phyloP scores from a whole-genome alignment of 2,797 vertebrate genomes.

The Cryptoprocta ferox region DNA sequence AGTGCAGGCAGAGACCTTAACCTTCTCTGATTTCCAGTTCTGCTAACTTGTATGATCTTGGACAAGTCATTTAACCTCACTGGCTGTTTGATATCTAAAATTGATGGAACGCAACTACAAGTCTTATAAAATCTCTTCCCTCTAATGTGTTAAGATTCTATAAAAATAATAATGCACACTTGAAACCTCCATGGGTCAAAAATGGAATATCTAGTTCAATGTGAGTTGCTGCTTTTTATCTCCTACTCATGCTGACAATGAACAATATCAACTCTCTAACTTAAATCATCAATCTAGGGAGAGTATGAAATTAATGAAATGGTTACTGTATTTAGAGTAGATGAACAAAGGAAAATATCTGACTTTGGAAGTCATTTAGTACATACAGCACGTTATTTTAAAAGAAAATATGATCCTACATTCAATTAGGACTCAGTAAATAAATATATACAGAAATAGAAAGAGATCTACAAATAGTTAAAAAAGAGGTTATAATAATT shows the following conservation, averaged over 20 bases:
- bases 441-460: background rate
- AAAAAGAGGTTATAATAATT: constrained; percentile 11
- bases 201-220: constrained; percentile 16
- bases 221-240: background rate
- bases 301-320: background rate
- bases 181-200: constrained; percentile 16
- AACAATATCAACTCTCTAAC: background rate
- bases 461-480: background rate
- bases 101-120: background rate
- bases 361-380: background rate
- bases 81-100: background rate
- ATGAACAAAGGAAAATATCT: background rate
- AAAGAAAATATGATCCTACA: constrained; percentile 5
- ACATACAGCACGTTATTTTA: background rate
- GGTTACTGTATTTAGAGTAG: background rate
- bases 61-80: background rate
- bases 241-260: background rate
- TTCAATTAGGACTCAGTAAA: background rate
- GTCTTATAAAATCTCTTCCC: background rate
- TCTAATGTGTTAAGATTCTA: constrained; percentile 13
- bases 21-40: background rate
- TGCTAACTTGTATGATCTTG: background rate
- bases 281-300: background rate
- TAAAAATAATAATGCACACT: constrained; percentile 9
- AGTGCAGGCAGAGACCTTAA: background rate